Base-by-base conservation (phyloP, 2,113 vertebrate genomes). In the Prinia subflava region DNA sequence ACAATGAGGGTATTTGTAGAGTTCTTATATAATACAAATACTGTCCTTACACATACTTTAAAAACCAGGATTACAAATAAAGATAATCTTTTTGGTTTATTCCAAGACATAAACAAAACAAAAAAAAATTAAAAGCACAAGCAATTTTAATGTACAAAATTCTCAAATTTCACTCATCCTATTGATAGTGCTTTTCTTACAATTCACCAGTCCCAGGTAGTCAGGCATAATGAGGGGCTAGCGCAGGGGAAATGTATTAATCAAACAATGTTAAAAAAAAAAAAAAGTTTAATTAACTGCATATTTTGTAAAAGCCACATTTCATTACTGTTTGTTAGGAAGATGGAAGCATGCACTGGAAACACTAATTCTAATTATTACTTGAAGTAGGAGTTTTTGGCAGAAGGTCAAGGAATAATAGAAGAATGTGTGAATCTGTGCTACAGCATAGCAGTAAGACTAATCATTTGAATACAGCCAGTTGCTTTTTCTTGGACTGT, bases 301-400 rank as follows among this genome's bases (percentile, higher is more conserved):
- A 78, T 96, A 97, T 97, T 97, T 97, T 97, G 93, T 96, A 97
- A 97, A 95, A 95, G 62, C 87, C 93, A 96, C 94, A 92, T 96
- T 95, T 97, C 94, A 96, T 96, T 92, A 87, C 97, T 98, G 96
- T 98, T 98, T 98, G 97, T 97, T 97, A 97, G 97, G 97, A 97
- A 96, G 97, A 97, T 89, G 94, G 97, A 98, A 94, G 96, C 98
- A 97, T 98, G 97, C 94, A 97, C 96, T 98, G 98, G 97, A 98
- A 98, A 98, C 97, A 97, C 97, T 98, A 98, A 98, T 98, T 98
- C 98, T 98, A 98, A 98, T 98, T 98, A 98, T 98, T 98, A 97
- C 97, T 97, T 97, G 97, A 98, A 98, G 98, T 98, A 96, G 98
- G 98, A 98, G 98, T 96, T 98, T 98, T 98, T 98, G 98, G 97